Conservation (phyloP, 1,140 invertebrate species). For the Linepithema humile region DNA sequence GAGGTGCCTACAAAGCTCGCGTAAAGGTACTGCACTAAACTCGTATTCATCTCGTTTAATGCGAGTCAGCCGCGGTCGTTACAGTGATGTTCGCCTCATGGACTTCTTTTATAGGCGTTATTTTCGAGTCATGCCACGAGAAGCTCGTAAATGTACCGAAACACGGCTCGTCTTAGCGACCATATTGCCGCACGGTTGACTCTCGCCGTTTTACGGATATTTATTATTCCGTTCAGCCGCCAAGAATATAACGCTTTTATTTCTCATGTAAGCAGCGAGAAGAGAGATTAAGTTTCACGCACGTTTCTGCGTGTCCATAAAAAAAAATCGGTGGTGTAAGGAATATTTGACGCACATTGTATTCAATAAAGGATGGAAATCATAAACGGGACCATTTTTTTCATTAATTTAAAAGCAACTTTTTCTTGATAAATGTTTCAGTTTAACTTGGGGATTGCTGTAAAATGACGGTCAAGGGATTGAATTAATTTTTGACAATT, state of each 20-base stretch:
- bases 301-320: neutral
- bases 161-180: neutral
- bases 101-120: slow-evolving; percentile 35
- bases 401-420: neutral
- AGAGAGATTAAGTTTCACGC: neutral
- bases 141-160: slow-evolving; percentile 48
- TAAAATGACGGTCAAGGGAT: neutral
- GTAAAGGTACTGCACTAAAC: neutral
- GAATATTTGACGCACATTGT: neutral
- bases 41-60: slow-evolving; percentile 37
- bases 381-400: neutral
- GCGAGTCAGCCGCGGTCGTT: neutral
- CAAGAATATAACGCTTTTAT: slow-evolving; percentile 38
- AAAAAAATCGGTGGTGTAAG: neutral
- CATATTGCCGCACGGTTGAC: slow-evolving; percentile 19
- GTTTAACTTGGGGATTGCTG: neutral
- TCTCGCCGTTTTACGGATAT: slow-evolving; percentile 29
- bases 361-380: neutral
- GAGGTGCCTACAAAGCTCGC: neutral
- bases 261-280: neutral
- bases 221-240: slow-evolving; percentile 8
- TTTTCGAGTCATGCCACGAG: slow-evolving; percentile 31
- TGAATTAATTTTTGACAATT: neutral
- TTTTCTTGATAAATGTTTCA: neutral
- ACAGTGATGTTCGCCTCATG: slow-evolving; percentile 12